These are phyloP conservation scores for Anneissia japonica DNA, from an alignment of 35 echinoderm and acorn worm genomes.

Conservation along the genomic window DNA sequence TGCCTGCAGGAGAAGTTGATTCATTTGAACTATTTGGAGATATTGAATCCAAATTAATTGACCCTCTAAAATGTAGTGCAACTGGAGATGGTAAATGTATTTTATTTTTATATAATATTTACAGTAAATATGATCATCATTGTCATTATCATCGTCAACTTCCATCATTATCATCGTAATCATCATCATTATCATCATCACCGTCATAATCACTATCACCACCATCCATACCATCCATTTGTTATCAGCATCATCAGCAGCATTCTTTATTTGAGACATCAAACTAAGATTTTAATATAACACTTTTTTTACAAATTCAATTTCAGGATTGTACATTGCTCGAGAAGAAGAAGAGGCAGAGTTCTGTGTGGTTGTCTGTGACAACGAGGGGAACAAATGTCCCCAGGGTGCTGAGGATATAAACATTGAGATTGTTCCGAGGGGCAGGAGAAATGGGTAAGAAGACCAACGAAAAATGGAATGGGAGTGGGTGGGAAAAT, in stretches of 20 bases:
- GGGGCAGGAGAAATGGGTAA: neutral
- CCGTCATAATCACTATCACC: neutral
- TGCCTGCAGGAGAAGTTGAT: conserved; percentile 17
- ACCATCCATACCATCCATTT: neutral
- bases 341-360: conserved; percentile 30
- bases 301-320: neutral
- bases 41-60: conserved; percentile 45
- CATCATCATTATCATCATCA: neutral
- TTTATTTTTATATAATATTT: neutral
- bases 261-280: neutral
- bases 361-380: conserved; percentile 23
- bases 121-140: neutral
- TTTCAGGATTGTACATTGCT: conserved; percentile 33
- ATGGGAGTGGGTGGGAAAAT: no score
- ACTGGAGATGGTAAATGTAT: conserved; percentile 70
- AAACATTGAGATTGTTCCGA: conserved; percentile 15
- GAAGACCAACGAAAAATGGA: no score
- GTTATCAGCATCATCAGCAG: neutral
- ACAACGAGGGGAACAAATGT: conserved; percentile 22
- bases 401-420: conserved; percentile 60
- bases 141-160: neutral
- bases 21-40: conserved; percentile 51
- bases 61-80: conserved; percentile 47
- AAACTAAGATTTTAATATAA: neutral
- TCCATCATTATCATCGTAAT: no score